phyloP scores from a whole-genome alignment of 2,888 invertebrate species.

The Thysanoteuthis rhombus region DNA sequence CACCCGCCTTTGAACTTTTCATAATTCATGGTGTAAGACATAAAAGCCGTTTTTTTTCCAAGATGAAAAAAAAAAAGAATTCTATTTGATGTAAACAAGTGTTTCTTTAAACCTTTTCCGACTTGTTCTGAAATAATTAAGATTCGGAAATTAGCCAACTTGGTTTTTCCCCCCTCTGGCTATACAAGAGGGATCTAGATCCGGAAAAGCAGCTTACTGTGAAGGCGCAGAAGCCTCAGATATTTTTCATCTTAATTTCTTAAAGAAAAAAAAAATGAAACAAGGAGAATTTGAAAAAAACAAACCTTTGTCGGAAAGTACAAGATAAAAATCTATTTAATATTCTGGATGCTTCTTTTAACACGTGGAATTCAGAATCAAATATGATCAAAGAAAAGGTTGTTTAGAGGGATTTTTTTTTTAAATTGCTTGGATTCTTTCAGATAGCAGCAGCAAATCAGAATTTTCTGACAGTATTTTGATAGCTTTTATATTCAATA shows the following conservation, averaged over 20 bases:
- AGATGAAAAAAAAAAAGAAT: neutral
- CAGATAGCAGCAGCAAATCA: neutral
- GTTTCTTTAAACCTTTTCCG: neutral
- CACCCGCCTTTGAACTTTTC: neutral
- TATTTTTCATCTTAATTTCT: neutral
- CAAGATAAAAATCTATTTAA: neutral
- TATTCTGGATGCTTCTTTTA: neutral
- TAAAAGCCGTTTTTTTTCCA: no score
- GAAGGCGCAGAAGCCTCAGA: neutral
- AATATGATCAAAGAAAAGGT: neutral
- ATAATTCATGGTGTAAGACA: neutral
- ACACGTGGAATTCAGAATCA: neutral
- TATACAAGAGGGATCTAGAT: neutral
- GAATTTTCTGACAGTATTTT: neutral
- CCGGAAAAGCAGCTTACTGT: neutral
- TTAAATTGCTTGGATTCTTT: neutral
- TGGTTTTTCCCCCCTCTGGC: neutral
- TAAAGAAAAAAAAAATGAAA: neutral
- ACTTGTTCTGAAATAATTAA: neutral
- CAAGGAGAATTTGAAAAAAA: neutral
- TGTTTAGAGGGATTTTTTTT: neutral
- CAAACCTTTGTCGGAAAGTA: neutral
- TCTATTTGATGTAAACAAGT: neutral
- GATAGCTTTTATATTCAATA: neutral
- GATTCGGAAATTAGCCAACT: neutral